phyloP scores from a whole-genome alignment of 1,140 invertebrate genomes.

The Diachasma alloeum region DNA sequence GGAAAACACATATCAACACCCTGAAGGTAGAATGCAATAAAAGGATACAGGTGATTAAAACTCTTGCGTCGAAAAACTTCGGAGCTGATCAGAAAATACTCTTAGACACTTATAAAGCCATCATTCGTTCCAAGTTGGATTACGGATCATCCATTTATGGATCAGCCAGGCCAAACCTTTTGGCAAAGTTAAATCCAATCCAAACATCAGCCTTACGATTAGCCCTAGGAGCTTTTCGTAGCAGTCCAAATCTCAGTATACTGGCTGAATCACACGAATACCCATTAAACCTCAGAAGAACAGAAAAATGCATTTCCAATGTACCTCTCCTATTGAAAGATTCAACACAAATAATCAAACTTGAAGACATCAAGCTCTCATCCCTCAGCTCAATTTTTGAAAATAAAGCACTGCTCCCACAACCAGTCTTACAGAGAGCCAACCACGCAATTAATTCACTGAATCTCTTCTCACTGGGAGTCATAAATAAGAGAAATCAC shows the following conservation, averaged over 20 bases:
- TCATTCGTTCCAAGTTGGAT: slow-evolving; percentile 13
- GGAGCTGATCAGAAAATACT: background rate
- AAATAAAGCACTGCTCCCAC: background rate
- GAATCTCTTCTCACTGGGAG: background rate
- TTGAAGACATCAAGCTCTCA: background rate
- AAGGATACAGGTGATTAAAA: slow-evolving; percentile 19
- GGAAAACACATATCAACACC: too few species aligned
- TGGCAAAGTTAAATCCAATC: background rate
- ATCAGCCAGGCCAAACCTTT: background rate
- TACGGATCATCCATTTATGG: background rate
- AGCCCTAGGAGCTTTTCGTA: background rate
- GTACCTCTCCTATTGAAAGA: background rate
- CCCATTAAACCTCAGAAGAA: background rate
- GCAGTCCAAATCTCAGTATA: background rate
- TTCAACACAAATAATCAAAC: background rate
- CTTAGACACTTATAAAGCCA: slow-evolving; percentile 47
- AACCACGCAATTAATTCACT: background rate
- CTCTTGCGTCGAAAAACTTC: background rate
- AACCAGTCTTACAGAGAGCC: background rate
- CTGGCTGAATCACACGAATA: background rate
- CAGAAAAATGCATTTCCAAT: background rate
- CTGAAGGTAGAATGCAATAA: too few species aligned
- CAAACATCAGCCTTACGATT: background rate
- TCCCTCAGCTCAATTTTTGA: background rate
- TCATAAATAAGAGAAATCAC: background rate